A percentile compares a stretch with the other conserved stretches of the same genome.
Evolutionary conservation across 2,888 invertebrate genomes (phyloP).

Genomic region (Petrophora chlorosata): DNA sequence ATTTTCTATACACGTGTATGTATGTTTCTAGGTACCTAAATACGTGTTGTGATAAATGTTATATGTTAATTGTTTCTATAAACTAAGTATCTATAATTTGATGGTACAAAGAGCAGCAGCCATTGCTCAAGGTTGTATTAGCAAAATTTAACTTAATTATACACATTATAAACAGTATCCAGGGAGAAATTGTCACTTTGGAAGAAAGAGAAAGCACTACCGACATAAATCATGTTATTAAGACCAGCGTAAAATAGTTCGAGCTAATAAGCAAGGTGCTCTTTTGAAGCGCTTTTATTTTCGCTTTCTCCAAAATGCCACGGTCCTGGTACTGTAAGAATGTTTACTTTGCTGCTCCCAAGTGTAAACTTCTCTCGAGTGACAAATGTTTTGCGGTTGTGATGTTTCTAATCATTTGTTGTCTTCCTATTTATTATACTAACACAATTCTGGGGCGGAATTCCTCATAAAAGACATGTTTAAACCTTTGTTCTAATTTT

Average conservation of each 20-base stretch:
- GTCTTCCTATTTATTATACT: constrained; percentile 71
- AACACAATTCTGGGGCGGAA: constrained; percentile 74
- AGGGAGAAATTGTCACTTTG: neutral
- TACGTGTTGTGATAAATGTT: constrained; percentile 80
- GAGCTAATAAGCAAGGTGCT: no score
- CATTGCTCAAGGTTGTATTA: constrained; percentile 63
- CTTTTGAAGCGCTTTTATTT: no score
- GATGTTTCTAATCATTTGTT: constrained; percentile 65
- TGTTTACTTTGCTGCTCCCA: constrained; percentile 47
- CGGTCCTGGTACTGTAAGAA: constrained; percentile 35
- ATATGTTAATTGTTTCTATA: constrained; percentile 65
- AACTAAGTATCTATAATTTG: constrained; percentile 63
- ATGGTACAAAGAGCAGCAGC: constrained; percentile 70
- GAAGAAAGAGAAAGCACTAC: neutral
- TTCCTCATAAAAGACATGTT: constrained; percentile 81
- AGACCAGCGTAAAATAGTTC: no score
- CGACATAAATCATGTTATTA: neutral
- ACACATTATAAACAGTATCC: constrained; percentile 16
- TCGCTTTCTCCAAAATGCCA: constrained; percentile 16
- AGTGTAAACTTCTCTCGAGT: constrained; percentile 49
- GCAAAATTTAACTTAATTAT: constrained; percentile 33
- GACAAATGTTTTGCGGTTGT: constrained; percentile 72
- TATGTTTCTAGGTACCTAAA: constrained; percentile 60
- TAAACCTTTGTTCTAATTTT: constrained; percentile 59
- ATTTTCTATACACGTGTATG: constrained; percentile 56